Evolutionary conservation across 2,888 invertebrate species (phyloP).

Genomic region (Teinopalpus imperialis): DNA sequence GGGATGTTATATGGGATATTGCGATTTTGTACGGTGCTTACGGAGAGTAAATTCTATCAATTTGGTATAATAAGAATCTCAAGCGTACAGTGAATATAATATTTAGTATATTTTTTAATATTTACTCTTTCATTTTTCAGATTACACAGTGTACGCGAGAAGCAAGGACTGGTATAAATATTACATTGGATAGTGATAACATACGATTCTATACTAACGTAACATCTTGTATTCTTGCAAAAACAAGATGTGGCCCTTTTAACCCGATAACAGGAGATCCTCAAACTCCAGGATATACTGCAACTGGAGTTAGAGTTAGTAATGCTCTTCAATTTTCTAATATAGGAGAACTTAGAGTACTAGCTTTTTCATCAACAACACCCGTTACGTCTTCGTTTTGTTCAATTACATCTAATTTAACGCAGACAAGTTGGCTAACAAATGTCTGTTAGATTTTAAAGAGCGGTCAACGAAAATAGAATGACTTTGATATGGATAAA

Average conservation of each 20-base stretch:
- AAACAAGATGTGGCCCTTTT: conserved; percentile 81
- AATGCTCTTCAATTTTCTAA: conserved; percentile 82
- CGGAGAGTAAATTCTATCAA: conserved; percentile 79
- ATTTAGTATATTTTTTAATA: too few species aligned
- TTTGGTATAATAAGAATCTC: conserved; percentile 58
- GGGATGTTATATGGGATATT: conserved; percentile 82
- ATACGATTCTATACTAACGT: conserved; percentile 83
- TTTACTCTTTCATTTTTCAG: conserved; percentile 46
- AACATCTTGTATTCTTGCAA: conserved; percentile 85
- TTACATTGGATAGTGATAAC: conserved; percentile 73
- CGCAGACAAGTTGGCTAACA: conserved; percentile 76
- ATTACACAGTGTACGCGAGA: conserved; percentile 78
- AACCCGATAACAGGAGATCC: conserved; percentile 85
- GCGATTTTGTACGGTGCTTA: conserved; percentile 83
- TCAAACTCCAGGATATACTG: conserved; percentile 75
- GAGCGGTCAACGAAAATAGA: too few species aligned
- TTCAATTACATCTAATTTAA: conserved; percentile 70
- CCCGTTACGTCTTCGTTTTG: conserved; percentile 79
- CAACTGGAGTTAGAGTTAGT: conserved; percentile 59
- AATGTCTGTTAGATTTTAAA: conserved; percentile 57
- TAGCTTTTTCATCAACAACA: conserved; percentile 77
- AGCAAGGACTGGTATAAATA: conserved; percentile 73
- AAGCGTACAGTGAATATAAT: background rate
- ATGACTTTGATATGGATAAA: too few species aligned
- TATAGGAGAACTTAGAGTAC: conserved; percentile 76